These are phyloP conservation scores for Sinodicranocentrus sp. DNA, from an alignment of 2,888 invertebrate species.

Conservation along the genomic window DNA sequence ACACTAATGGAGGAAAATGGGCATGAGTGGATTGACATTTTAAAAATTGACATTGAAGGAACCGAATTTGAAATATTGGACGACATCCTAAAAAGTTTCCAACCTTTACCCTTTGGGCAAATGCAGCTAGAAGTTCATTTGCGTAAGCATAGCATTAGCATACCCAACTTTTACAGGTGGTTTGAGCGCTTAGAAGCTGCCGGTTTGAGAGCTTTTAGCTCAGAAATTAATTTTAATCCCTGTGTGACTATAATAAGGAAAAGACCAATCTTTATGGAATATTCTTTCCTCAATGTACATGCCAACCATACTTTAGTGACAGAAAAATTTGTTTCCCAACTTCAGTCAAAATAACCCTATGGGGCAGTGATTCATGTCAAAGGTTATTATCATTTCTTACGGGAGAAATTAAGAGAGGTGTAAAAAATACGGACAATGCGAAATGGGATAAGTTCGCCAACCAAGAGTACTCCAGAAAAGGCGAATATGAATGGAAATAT, in stretches of 20 bases:
- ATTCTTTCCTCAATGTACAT: slow-evolving; percentile 34
- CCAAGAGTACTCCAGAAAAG: background rate
- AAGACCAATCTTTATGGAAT: slow-evolving; percentile 27
- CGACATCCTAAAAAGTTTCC: background rate
- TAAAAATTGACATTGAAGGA: slow-evolving; percentile 38
- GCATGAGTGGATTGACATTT: slow-evolving; percentile 19
- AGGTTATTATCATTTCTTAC: too few relatives aligned
- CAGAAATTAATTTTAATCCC: slow-evolving; percentile 31
- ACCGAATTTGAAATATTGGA: slow-evolving; percentile 7
- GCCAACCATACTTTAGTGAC: background rate
- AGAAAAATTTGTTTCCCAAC: background rate
- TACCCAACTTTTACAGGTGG: slow-evolving; percentile 35
- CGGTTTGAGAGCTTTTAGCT: slow-evolving; percentile 36
- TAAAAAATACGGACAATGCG: background rate
- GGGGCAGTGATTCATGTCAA: too few relatives aligned
- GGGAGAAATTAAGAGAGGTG: background rate
- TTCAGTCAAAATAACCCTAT: background rate
- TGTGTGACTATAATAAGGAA: background rate
- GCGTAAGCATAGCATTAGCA: background rate
- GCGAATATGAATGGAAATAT: too few relatives aligned
- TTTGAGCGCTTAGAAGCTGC: slow-evolving; percentile 30
- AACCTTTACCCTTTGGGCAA: slow-evolving; percentile 22
- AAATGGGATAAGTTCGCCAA: background rate
- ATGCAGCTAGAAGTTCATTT: slow-evolving; percentile 20
- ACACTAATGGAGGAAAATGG: slow-evolving; percentile 21